Evolutionary conservation across 2,888 invertebrate species (phyloP), one percentile per base, ranked within the genome.

Genomic region (Cylindroiulus punctatus): DNA sequence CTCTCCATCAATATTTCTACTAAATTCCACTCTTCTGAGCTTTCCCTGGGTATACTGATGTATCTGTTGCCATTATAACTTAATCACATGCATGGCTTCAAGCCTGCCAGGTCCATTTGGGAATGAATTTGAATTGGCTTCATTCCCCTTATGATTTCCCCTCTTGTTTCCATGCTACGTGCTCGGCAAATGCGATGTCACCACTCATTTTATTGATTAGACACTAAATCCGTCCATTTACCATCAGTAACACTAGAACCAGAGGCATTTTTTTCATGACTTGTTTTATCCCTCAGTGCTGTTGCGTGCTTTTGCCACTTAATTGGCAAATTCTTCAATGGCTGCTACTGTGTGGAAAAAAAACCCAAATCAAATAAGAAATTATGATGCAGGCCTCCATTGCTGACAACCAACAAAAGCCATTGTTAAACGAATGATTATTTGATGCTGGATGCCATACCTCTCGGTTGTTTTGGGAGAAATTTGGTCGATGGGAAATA

Each of bases 181-280:
- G 52, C 47, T 47, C 47, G 17, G 22, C 22, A 65, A 65, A 65
- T 14, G 26, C 26, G 65, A 65, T 65, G 65, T 65, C 65, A 65
- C 65, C 65, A 65, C 65, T 65, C 65, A 65, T 65, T 65, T 26
- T 65, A 65, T 65, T 65, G 65, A 65, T 65, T 65, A 65, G 65
- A 26, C 14, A 26, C 65, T 65, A 26, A 65, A 65, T 65, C 65
- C 65, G 26, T 65, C 65, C 65, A 65, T 65, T 65, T 65, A 26
- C 65, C 12, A 26, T 12, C 26, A 26, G 26, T 12, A 26, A 26
- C 65, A 65, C 8, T 52, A 52, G 10, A 52, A 44, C 44, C 12
- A 14, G 8, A 44, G 44, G 14, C 14, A 44, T 14, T 52, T 5
- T 65, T 65, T 65, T 65, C 65, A 8, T n/a, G 57, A 2, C 65